Conservation (phyloP, 2,113 vertebrate species). For the Coturnix japonica region DNA sequence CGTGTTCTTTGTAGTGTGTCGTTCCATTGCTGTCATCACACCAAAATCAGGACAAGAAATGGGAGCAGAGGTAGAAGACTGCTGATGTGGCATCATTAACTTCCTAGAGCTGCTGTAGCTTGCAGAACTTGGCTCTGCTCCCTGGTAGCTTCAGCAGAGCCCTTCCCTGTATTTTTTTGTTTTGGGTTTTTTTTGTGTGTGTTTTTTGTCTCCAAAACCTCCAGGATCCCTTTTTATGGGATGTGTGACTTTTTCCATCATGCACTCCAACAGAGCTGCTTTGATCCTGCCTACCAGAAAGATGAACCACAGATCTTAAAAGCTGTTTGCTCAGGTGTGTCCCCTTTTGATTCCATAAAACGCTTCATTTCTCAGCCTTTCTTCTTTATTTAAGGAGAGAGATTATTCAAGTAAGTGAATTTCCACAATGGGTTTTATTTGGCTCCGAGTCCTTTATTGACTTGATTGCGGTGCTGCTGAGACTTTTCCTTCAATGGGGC, state of each 20-base stretch:
- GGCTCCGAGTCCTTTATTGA: background rate
- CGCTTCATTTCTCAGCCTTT: background rate
- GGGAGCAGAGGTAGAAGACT: fast-evolving
- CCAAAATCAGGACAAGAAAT: fast-evolving
- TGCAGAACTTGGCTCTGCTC: background rate
- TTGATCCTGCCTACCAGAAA: background rate
- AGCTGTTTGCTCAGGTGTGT: background rate
- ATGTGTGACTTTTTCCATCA: background rate
- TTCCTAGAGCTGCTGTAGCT: background rate
- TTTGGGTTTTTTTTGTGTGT: background rate
- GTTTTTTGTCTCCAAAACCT: background rate
- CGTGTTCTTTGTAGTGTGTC: background rate
- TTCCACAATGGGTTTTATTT: background rate
- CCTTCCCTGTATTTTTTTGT: background rate
- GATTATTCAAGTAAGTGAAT: background rate
- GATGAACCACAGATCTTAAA: background rate
- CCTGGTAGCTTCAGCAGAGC: background rate
- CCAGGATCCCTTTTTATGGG: background rate
- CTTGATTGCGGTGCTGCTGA: background rate
- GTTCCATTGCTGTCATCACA: fast-evolving
- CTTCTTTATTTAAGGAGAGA: background rate
- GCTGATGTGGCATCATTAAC: background rate
- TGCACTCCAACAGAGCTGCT: background rate
- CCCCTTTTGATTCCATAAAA: background rate
- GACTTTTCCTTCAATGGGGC: background rate